Evolutionary conservation across 2,797 vertebrate genomes (phyloP).

Genomic region (Balearica regulorum): DNA sequence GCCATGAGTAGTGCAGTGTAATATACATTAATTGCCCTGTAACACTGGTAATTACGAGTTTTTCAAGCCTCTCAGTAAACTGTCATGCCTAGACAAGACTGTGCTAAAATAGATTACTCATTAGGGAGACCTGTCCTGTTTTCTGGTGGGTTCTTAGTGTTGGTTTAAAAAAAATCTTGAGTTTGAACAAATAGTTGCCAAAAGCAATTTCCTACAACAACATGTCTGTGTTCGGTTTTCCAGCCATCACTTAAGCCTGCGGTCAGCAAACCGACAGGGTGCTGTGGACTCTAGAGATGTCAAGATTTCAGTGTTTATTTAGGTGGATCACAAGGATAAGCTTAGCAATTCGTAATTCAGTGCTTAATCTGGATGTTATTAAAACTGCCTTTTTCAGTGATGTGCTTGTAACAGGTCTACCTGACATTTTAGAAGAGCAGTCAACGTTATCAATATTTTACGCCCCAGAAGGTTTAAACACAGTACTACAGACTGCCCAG

Average conservation of each 20-base stretch:
- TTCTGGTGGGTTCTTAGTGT: slow-evolving; percentile 94
- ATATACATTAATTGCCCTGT: slow-evolving; percentile 99
- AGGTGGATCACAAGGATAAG: slow-evolving; percentile 39
- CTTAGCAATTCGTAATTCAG: slow-evolving; percentile 14
- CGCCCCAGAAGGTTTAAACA: background rate
- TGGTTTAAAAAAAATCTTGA: slow-evolving; percentile 87
- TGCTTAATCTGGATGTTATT: slow-evolving; percentile 22
- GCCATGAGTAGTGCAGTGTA: slow-evolving; percentile 99
- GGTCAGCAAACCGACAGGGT: slow-evolving; percentile 81
- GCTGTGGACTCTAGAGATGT: slow-evolving; percentile 71
- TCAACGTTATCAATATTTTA: background rate
- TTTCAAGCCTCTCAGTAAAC: slow-evolving; percentile 99
- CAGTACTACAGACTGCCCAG: background rate
- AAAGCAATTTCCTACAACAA: slow-evolving; percentile 98
- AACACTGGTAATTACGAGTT: slow-evolving; percentile 99
- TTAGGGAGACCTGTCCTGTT: slow-evolving; percentile 99
- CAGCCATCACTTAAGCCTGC: slow-evolving; percentile 80
- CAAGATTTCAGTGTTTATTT: slow-evolving; percentile 63
- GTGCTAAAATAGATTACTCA: slow-evolving; percentile 99
- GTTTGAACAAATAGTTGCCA: slow-evolving; percentile 99
- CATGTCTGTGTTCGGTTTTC: slow-evolving; percentile 85
- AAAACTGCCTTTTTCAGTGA: slow-evolving; percentile 22
- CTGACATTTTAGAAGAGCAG: background rate
- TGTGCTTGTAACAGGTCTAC: slow-evolving; percentile 32
- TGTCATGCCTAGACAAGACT: slow-evolving; percentile 99